Evolutionary conservation across 1,140 invertebrate genomes (phyloP).

Genomic region (Pogonomyrmex barbatus): DNA sequence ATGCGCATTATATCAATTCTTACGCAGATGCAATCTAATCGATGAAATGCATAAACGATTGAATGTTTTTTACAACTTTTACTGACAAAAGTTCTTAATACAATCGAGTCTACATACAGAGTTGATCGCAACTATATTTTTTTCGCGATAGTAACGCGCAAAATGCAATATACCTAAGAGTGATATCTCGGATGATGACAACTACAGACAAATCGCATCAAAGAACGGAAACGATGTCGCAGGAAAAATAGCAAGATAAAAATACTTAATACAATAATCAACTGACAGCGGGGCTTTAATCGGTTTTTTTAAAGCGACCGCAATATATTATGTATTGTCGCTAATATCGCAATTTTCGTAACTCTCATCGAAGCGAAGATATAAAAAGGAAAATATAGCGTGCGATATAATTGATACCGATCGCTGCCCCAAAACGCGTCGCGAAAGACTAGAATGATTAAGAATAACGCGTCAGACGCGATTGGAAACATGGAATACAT

Average conservation of each 20-base stretch:
- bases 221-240: conserved; percentile 25
- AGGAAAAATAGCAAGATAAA: conserved; percentile 35
- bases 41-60: not conserved
- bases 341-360: conserved; percentile 47
- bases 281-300: conserved; percentile 78
- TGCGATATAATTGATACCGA: conserved; percentile 64
- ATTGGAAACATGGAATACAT: conserved; percentile 70
- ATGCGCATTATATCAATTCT: not conserved
- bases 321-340: not conserved
- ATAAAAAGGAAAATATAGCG: conserved; percentile 27
- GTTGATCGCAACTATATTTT: conserved; percentile 59
- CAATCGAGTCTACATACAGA: conserved; percentile 74
- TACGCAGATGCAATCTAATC: not conserved
- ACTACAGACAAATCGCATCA: not conserved
- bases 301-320: conserved; percentile 21
- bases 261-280: conserved; percentile 79
- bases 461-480: conserved; percentile 76
- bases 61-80: conserved; percentile 77
- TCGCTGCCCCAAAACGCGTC: conserved; percentile 78
- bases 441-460: conserved; percentile 84
- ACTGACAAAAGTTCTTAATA: conserved; percentile 77
- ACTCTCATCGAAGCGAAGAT: conserved; percentile 35
- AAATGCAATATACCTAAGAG: conserved; percentile 20
- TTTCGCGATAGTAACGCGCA: conserved; percentile 52
- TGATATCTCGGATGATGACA: conserved; percentile 9